Percentiles rank a stretch among this genome's conserved stretches.
Conservation (phyloP, 1,140 invertebrate genomes). For the Drosophila asahinai region DNA sequence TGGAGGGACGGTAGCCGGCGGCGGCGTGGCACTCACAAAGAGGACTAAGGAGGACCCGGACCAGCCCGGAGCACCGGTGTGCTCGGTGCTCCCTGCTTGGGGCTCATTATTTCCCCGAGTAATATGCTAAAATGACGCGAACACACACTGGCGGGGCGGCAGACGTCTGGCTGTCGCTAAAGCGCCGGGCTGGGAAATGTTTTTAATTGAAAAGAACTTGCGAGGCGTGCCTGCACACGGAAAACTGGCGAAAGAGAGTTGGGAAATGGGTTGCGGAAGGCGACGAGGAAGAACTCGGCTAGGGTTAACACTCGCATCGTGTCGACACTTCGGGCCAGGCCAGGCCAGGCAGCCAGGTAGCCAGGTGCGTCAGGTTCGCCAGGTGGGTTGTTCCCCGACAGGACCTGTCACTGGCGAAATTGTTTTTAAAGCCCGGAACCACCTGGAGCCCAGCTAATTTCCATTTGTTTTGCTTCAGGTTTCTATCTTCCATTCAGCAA, state of each 20-base stretch:
- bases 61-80: constrained; percentile 11
- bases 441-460: constrained; percentile 30
- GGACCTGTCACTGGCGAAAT: constrained; percentile 33
- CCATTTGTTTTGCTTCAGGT: constrained; percentile 33
- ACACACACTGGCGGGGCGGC: constrained; percentile 34
- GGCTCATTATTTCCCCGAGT: constrained; percentile 59
- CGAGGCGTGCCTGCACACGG: constrained; percentile 50
- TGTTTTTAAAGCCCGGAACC: constrained; percentile 40
- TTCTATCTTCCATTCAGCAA: constrained; percentile 1
- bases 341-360: too few species aligned
- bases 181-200: constrained; percentile 57
- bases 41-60: constrained; percentile 10
- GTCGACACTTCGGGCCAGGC: constrained; percentile 28
- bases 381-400: constrained; percentile 27
- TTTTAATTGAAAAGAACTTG: constrained; percentile 64
- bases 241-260: neutral
- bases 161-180: constrained; percentile 48
- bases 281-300: constrained; percentile 16
- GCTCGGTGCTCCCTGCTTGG: constrained; percentile 34
- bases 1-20: constrained; percentile 8
- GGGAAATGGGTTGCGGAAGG: constrained; percentile 2
- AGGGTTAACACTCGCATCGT: constrained; percentile 34
- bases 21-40: constrained; percentile 13
- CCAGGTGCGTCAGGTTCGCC: constrained; percentile 2
- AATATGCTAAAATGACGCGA: constrained; percentile 60